Conservation (phyloP, 2,113 vertebrate genomes). For the Clupea harengus region DNA sequence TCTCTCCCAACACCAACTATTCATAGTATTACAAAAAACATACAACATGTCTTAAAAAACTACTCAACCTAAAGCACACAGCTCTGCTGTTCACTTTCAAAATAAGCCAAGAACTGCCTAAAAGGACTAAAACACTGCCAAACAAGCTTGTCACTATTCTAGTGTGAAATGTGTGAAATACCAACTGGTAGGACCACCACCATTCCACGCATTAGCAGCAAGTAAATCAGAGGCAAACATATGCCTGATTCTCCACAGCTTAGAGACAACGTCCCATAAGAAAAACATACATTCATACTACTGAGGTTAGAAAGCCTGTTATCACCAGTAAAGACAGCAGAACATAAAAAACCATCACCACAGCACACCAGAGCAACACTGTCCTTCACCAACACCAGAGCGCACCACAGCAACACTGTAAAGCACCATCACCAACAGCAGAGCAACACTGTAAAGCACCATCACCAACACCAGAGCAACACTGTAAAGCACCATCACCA, state of each 20-base stretch:
- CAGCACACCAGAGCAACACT: background rate
- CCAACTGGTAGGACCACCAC: background rate
- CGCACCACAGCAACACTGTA: background rate
- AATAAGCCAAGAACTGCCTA: background rate
- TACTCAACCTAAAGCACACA: background rate
- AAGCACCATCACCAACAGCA: too few relatives aligned
- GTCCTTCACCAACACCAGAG: background rate
- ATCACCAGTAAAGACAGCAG: background rate
- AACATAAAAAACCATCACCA: background rate
- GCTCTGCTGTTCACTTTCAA: background rate
- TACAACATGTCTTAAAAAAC: background rate
- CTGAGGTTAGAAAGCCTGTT: background rate
- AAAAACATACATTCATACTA: background rate
- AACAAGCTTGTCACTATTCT: background rate
- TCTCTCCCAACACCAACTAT: background rate
- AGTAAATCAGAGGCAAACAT: background rate
- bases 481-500: too few relatives aligned
- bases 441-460: too few relatives aligned
- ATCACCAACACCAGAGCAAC: background rate
- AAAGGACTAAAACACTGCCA: background rate
- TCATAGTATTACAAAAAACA: background rate
- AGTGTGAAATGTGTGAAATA: background rate
- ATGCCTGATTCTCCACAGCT: background rate
- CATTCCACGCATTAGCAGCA: background rate
- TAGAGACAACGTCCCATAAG: background rate